Evolutionary conservation across 2,113 vertebrate species (phyloP).

Genomic region (Solea senegalensis): DNA sequence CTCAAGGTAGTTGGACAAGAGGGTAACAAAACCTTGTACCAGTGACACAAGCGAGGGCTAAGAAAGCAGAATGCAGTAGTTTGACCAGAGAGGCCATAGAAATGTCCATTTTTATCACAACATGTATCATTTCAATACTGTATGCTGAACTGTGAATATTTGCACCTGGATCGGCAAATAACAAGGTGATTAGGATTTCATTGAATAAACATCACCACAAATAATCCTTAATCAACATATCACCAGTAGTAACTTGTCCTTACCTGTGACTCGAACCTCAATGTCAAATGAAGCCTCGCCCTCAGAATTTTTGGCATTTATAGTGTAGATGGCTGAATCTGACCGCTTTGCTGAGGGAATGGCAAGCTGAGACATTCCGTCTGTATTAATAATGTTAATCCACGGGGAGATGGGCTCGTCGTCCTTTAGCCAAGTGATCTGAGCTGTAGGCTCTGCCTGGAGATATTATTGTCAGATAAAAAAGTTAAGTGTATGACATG

Average conservation of each 20-base stretch:
- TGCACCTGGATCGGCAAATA: too few relatives aligned
- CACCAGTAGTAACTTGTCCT: constrained; percentile 11
- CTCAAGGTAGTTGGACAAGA: too few relatives aligned
- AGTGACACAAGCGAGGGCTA: too few relatives aligned
- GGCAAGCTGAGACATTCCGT: constrained; percentile 83
- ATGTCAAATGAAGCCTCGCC: constrained; percentile 82
- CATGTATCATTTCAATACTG: too few relatives aligned
- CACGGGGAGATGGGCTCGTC: constrained; percentile 78
- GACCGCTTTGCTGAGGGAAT: constrained; percentile 80
- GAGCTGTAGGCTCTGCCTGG: constrained; percentile 83
- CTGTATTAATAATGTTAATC: constrained; percentile 73
- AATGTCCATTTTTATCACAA: too few relatives aligned
- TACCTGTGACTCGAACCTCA: constrained; percentile 87
- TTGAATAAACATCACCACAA: background rate
- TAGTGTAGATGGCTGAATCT: constrained; percentile 83
- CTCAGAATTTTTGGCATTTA: constrained; percentile 78
- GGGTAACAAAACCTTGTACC: too few relatives aligned
- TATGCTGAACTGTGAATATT: too few relatives aligned
- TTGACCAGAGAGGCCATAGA: too few relatives aligned
- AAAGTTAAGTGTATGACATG: constrained; percentile 20
- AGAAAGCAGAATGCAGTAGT: too few relatives aligned
- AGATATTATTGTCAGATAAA: constrained; percentile 24
- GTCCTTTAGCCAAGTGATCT: constrained; percentile 88
- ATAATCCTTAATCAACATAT: background rate
- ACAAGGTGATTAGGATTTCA: too few relatives aligned